Evolutionary conservation across 1,140 invertebrate species (phyloP).

Genomic region (Drosophila novamexicana): DNA sequence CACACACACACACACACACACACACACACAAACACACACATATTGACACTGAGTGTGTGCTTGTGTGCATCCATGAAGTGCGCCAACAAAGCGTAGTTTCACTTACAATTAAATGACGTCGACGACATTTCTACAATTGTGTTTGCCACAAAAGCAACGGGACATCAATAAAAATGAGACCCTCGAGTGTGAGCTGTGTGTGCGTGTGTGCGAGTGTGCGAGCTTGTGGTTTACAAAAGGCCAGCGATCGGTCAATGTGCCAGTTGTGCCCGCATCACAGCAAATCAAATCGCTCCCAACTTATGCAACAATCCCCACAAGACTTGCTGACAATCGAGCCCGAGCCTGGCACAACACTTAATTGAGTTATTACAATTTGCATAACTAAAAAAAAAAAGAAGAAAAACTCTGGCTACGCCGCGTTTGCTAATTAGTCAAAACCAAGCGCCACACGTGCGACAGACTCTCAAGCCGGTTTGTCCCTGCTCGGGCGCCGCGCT

Average conservation of each 20-base stretch:
- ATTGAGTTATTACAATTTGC: constrained; percentile 79
- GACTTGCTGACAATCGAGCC: constrained; percentile 3
- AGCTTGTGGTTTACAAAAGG: constrained; percentile 31
- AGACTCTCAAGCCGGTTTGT: constrained; percentile 1
- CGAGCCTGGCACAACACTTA: constrained; percentile 55
- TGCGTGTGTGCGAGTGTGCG: constrained; percentile 19
- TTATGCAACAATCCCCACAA: constrained; percentile 42
- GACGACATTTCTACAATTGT: constrained; percentile 78
- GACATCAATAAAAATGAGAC: constrained; percentile 79
- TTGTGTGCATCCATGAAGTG: constrained; percentile 26
- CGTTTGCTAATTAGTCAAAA: constrained; percentile 61
- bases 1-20: constrained; percentile 14
- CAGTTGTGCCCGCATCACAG: constrained; percentile 68
- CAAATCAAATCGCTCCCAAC: constrained; percentile 49
- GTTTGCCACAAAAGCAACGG: constrained; percentile 75
- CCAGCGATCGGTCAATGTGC: constrained; percentile 73
- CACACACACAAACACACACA: constrained; percentile 15
- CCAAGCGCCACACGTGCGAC: constrained; percentile 58
- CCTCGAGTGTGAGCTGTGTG: constrained; percentile 40
- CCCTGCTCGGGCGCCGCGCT: neutral
- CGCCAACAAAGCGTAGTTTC: constrained; percentile 74
- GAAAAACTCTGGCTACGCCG: constrained; percentile 18
- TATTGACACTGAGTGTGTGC: neutral
- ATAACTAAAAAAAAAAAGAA: constrained; percentile 64
- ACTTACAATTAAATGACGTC: constrained; percentile 81